phyloP scores from a whole-genome alignment of 2,888 invertebrate genomes.

The Calameuta idolon region DNA sequence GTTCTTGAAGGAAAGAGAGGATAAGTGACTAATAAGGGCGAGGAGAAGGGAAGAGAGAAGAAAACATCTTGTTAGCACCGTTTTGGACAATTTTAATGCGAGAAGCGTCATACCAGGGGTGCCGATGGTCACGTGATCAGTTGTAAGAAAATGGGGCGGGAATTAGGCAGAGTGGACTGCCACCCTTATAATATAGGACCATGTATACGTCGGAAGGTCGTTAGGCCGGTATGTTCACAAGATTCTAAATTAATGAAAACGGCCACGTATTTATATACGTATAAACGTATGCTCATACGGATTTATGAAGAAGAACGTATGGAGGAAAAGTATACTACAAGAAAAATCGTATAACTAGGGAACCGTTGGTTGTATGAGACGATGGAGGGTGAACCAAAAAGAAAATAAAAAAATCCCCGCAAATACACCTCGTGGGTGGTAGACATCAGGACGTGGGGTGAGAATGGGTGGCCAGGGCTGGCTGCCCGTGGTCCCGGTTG shows the following conservation, averaged over 20 bases:
- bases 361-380: background rate
- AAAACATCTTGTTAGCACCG: background rate
- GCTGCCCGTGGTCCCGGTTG: slow-evolving; percentile 35
- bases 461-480: background rate
- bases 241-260: background rate
- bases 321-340: slow-evolving; percentile 18
- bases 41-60: background rate
- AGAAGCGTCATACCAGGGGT: background rate
- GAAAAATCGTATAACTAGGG: slow-evolving; percentile 19
- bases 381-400: background rate
- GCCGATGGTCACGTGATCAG: background rate
- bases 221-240: background rate
- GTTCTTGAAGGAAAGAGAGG: background rate
- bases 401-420: background rate
- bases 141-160: background rate
- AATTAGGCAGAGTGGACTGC: background rate
- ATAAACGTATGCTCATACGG: slow-evolving; percentile 17
- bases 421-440: background rate
- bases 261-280: background rate
- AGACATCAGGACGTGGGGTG: slow-evolving; percentile 1
- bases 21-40: background rate
- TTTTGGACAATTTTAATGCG: background rate
- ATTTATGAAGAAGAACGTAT: slow-evolving; percentile 15
- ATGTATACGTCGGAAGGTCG: background rate
- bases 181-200: background rate